Conservation (phyloP, 2,888 invertebrate species). For the Cryptus viduatorius region DNA sequence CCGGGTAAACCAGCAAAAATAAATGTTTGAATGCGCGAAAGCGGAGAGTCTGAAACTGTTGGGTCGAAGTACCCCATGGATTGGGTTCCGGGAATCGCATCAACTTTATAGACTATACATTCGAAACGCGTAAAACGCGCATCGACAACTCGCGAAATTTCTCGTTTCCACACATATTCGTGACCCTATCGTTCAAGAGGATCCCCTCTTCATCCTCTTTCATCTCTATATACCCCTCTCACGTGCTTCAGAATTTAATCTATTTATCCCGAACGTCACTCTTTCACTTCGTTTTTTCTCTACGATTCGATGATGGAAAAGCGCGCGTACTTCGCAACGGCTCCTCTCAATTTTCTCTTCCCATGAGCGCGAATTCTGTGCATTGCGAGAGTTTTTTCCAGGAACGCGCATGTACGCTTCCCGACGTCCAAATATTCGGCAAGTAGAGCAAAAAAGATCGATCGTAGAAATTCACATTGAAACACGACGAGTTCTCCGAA, state of each 20-base stretch:
- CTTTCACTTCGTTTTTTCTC: background rate
- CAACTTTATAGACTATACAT: slow-evolving; percentile 11
- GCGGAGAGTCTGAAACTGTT: background rate
- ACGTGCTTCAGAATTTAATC: slow-evolving; percentile 27
- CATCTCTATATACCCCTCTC: background rate
- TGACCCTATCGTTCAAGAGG: background rate
- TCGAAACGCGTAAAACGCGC: slow-evolving; percentile 9
- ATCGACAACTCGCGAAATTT: background rate
- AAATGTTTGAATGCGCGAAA: background rate
- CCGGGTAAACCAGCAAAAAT: background rate
- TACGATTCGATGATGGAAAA: slow-evolving; percentile 27
- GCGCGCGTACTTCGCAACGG: background rate
- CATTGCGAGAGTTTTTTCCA: background rate
- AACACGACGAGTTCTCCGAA: background rate
- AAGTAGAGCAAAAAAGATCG: background rate
- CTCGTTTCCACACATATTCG: background rate
- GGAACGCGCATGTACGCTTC: background rate
- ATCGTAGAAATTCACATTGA: background rate
- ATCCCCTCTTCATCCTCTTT: background rate
- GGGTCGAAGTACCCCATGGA: background rate
- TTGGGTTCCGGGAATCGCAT: background rate
- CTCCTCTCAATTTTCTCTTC: background rate
- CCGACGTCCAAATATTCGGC: background rate
- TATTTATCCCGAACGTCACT: slow-evolving; percentile 9
- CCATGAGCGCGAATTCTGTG: background rate